Percentiles rank a stretch among this genome's conserved stretches.
Conservation (phyloP, 2,888 invertebrate species). For the Cephus pygmeus region DNA sequence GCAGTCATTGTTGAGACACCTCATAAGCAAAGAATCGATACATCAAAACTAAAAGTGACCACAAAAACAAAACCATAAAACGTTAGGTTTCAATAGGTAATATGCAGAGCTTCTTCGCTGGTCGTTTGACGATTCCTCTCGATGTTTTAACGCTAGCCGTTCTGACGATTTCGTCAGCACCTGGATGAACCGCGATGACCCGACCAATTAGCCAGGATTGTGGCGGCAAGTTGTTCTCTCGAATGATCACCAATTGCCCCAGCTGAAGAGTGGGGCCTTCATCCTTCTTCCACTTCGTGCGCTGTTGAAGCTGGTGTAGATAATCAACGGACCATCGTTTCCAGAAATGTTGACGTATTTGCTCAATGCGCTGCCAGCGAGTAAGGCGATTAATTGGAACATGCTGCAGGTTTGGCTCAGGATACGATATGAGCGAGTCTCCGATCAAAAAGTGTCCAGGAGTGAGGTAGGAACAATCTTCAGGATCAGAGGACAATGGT, state of each 20-base stretch:
- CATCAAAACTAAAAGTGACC: neutral
- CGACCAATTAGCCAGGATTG: no score
- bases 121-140: no score
- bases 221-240: no score
- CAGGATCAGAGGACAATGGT: constrained; percentile 13
- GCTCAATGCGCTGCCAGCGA: constrained; percentile 8
- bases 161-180: no score
- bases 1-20: no score
- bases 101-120: no score
- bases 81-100: neutral
- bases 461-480: constrained; percentile 11
- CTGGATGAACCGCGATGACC: no score
- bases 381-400: constrained; percentile 7
- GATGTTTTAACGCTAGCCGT: no score
- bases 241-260: neutral
- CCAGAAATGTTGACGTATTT: constrained; percentile 16
- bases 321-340: constrained; percentile 14
- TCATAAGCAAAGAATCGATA: no score
- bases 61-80: neutral
- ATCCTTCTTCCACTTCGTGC: neutral
- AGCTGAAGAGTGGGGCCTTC: constrained; percentile 1
- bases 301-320: neutral
- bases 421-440: constrained; percentile 7
- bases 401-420: constrained; percentile 7
- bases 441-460: constrained; percentile 20